Base-by-base conservation (phyloP, 2,113 vertebrate genomes). In the Herpetotheres cachinnans region DNA sequence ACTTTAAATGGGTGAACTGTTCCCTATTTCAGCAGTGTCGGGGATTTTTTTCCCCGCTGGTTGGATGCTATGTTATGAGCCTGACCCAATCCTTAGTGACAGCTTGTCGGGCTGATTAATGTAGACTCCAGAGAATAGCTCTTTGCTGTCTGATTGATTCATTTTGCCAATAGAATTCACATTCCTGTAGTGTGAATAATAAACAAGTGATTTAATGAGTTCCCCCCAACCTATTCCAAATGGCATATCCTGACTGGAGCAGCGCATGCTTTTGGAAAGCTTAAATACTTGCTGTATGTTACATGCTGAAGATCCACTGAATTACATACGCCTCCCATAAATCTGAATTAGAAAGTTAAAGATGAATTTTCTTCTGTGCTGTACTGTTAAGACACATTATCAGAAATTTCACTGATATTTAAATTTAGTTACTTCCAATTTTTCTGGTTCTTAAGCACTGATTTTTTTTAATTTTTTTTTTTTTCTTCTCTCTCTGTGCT, bases 71-170 rank as follows among this genome's bases (percentile, higher is more conserved):
- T 62, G 10, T 90, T 76, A 47, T 21, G 74, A 94, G 72, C 59
- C 71, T 97, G 97, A 95, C 97, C 96, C 97, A 78, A 98, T 98
- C 96, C 95, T 97, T 96, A 96, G 94, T 88, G 98, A 97, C 98
- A 98, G 96, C 93, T 96, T 98, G 98, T 98, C 94, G 54, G 88
- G 54, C 89, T 67, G 92, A 98, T 97, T 94, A 97, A 92, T 96
- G 83, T 54, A 56, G 77, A 78, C 94, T 93, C 81, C 58, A 77
- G 97, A 96, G 91, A 97, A 91, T 86, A 94, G 94, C 91, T 95
- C 96, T 96, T 94, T 96, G 95, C 96, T 98, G 97, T 97, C 97
- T 93, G 95, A 97, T 97, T 96, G 96, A 98, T 98, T 97, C 95
- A 98, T 95, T 89, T 97, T 93, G 91, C 91, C 93, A 91, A 86